These are phyloP conservation scores for Pyrrhura leucotis DNA, from an alignment of 2,797 vertebrate genomes.

Conservation along the genomic window DNA sequence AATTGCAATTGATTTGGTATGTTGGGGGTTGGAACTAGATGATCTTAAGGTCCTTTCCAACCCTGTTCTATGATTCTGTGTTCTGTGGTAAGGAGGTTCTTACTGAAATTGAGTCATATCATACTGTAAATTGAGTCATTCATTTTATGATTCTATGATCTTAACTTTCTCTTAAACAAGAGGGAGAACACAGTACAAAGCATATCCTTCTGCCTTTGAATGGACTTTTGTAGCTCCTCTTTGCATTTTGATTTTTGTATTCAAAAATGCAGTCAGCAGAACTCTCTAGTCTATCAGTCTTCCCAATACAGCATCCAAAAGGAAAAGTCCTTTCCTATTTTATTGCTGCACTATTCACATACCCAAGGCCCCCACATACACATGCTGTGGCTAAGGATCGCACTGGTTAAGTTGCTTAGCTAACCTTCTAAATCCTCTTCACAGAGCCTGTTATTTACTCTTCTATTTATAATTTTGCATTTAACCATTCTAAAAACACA, in stretches of 20 bases:
- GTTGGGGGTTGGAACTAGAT: no score
- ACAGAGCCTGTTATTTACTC: neutral
- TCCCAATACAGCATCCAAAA: neutral
- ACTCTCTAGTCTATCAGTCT: neutral
- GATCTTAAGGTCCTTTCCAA: no score
- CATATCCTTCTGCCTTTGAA: neutral
- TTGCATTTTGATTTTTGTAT: fast-evolving
- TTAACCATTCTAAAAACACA: conserved; percentile 7
- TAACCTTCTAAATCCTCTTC: neutral
- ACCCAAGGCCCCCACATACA: neutral
- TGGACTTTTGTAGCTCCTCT: neutral
- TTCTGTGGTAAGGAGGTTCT: neutral
- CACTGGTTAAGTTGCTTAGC: neutral
- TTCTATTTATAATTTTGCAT: neutral
- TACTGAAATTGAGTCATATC: neutral
- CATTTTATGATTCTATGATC: neutral
- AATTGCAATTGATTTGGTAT: neutral
- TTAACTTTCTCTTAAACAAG: neutral
- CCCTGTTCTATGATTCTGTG: no score
- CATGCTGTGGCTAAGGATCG: neutral
- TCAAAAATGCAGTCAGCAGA: neutral
- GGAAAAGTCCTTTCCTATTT: neutral
- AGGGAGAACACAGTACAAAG: neutral
- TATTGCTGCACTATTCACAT: neutral
- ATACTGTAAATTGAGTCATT: neutral